Evolutionary conservation across 2,888 invertebrate species (phyloP), one percentile per base, ranked within the genome.

Genomic region (Drosophila infuscata): DNA sequence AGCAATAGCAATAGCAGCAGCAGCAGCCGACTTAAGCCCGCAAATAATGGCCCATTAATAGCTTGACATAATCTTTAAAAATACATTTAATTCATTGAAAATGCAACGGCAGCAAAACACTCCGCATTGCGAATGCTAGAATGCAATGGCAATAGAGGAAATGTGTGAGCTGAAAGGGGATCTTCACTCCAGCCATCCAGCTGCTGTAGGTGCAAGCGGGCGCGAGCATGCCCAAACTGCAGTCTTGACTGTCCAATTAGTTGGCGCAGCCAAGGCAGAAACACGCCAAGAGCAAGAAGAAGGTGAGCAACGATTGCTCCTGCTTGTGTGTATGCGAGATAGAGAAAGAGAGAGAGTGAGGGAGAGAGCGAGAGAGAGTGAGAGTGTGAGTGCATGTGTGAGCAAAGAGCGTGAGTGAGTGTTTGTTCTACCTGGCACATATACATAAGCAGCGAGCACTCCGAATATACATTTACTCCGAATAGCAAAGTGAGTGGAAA

Each of bases 51-150:
- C 70, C 73, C 72, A 83, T 73, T 80, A 79, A 74, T 76, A 73
- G 76, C 35, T 72, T 79, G 71, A 81, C 74, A 81, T 72, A 72
- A 74, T 81, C 76, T 74, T 61, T 74, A 72, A 79, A 76, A 74
- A 74, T 79, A 81, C 71, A 73, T 82, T 72, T 82, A 84, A 78
- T 77, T 83, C 74, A 80, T 78, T 74, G 81, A 76, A 67, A 79
- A 70, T 64, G 79, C 71, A 79, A 38, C 48, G 36, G 41, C 61
- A 61, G 29, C 58, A 38, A 54, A 46, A 12, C 11, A 1, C 58
- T 41, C 11, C 53, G 41, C 51, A 56, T 38, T 38, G 38, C 32
- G 20, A 30, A 56, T 38, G 74, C 51, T 48, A 70, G 74, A 81
- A 57, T 75, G 79, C 66, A 79, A 79, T 41, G 69, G 77, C 76